Conservation (phyloP, 2,797 vertebrate species). For the Rhynchonycteris naso region DNA sequence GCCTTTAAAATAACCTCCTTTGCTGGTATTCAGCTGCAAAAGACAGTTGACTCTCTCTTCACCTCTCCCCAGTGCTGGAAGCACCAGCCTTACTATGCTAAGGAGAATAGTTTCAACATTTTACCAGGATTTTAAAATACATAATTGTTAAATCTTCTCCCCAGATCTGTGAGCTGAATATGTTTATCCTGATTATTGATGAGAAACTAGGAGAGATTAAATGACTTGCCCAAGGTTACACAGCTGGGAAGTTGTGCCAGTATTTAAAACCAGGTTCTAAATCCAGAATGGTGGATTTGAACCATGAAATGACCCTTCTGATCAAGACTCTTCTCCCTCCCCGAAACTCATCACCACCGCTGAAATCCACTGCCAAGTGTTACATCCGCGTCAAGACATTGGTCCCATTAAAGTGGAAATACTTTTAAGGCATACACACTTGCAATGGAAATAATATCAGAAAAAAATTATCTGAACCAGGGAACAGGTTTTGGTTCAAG, state of each 20-base stretch:
- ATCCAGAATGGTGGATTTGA: background rate
- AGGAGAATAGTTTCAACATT: background rate
- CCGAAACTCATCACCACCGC: background rate
- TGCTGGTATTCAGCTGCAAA: background rate
- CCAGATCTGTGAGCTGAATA: background rate
- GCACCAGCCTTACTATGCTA: background rate
- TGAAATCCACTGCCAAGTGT: background rate
- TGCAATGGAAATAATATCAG: background rate
- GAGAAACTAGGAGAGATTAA: background rate
- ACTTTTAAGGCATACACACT: background rate
- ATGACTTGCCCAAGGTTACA: background rate
- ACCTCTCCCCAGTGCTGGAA: background rate
- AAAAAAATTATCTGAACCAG: background rate
- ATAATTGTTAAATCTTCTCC: background rate
- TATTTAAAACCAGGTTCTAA: background rate
- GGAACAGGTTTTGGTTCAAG: background rate
- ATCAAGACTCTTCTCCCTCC: background rate
- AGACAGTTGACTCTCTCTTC: background rate
- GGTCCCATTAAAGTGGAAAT: background rate
- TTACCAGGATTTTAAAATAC: background rate
- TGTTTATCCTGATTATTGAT: background rate
- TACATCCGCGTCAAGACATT: background rate
- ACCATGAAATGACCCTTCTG: background rate
- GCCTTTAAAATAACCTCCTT: background rate
- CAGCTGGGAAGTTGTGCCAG: background rate